Conservation (phyloP, 2,797 vertebrate genomes). For the Sebastolobus altivelis region DNA sequence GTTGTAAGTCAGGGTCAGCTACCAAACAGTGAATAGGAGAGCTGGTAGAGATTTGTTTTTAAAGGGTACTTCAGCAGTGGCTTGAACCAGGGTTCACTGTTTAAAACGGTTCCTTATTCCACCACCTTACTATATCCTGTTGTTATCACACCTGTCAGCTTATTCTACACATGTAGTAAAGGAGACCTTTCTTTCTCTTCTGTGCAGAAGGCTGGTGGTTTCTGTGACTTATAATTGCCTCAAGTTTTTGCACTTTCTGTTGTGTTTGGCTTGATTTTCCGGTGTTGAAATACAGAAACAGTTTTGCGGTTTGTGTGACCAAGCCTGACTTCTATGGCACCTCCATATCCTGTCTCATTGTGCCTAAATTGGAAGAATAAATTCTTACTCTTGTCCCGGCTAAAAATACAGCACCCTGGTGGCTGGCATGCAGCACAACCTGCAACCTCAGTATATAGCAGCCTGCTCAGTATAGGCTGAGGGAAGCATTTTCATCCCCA, state of each 20-base stretch:
- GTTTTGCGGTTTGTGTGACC: constrained; percentile 17
- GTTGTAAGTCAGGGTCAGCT: constrained; percentile 23
- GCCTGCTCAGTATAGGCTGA: constrained; percentile 59
- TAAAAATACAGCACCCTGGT: constrained; percentile 76
- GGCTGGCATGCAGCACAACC: constrained; percentile 62
- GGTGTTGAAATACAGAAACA: not conserved
- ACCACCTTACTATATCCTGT: not conserved
- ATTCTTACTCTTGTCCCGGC: constrained; percentile 58
- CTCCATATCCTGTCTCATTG: constrained; percentile 28
- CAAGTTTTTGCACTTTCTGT: not conserved
- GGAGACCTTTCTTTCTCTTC: not conserved
- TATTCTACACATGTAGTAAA: constrained; percentile 1
- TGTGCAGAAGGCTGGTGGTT: not conserved
- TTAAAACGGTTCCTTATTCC: constrained; percentile 1
- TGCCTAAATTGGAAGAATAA: constrained; percentile 44
- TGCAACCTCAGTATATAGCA: constrained; percentile 62
- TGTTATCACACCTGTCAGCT: not conserved
- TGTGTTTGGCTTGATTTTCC: not conserved
- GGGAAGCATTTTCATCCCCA: constrained; percentile 71
- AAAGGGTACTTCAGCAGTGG: not conserved
- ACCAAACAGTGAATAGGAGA: constrained; percentile 3
- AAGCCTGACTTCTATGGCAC: constrained; percentile 9
- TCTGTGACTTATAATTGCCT: constrained; percentile 6
- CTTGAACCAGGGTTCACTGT: not conserved
- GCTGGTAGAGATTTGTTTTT: constrained; percentile 29